Percentiles rank a stretch among this genome's conserved stretches.
phyloP scores from a whole-genome alignment of 2,888 invertebrate species.

The Scaptomyza caliginosa region DNA sequence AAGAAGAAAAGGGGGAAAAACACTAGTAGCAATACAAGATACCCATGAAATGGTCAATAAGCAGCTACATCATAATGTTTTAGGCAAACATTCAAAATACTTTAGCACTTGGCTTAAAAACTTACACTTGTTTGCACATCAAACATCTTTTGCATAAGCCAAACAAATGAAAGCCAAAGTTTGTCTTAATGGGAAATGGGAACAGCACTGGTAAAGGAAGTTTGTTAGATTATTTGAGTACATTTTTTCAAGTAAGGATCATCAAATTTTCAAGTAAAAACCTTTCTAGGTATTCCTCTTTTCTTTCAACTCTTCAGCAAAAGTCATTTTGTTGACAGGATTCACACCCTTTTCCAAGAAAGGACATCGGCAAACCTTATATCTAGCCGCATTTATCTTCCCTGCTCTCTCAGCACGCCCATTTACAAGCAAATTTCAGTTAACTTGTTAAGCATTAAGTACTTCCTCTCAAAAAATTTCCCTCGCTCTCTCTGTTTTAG shows the following conservation, averaged over 20 bases:
- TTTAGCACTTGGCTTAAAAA: not conserved
- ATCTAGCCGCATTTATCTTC: slow-evolving; percentile 9
- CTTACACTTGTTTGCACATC: slow-evolving; percentile 17
- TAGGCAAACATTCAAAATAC: slow-evolving; percentile 37
- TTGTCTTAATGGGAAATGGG: not conserved
- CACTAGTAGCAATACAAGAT: slow-evolving; percentile 58
- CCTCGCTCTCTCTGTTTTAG: not conserved
- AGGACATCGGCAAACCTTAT: slow-evolving; percentile 1
- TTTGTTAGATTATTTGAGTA: no score
- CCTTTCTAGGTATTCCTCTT: slow-evolving; percentile 16
- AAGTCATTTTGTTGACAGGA: slow-evolving; percentile 11
- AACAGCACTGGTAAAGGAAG: no score
- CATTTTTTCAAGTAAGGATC: no score
- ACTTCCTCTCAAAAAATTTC: slow-evolving; percentile 45
- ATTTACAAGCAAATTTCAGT: slow-evolving; percentile 46
- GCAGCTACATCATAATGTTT: slow-evolving; percentile 49
- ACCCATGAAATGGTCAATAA: slow-evolving; percentile 49
- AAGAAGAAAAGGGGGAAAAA: slow-evolving; percentile 6
- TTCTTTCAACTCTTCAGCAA: not conserved
- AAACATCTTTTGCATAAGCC: not conserved
- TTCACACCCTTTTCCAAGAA: slow-evolving; percentile 25
- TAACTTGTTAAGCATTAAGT: slow-evolving; percentile 55
- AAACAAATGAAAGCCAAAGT: not conserved
- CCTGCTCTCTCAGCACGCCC: slow-evolving; percentile 28
- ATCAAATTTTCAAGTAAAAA: no score